Conservation (phyloP, 2,888 invertebrate genomes). For the Drosophila acutilabella region DNA sequence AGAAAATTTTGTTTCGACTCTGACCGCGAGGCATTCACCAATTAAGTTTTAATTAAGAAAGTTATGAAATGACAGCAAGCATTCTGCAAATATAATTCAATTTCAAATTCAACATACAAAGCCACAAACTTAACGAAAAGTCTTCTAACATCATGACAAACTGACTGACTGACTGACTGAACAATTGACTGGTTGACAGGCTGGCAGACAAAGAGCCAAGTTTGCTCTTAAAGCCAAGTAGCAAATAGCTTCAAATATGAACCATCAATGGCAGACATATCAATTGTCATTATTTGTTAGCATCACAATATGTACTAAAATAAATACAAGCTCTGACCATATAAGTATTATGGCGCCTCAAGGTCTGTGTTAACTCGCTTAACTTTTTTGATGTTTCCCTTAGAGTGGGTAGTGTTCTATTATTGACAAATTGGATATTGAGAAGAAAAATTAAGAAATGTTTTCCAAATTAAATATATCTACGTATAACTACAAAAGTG, state of each 20-base stretch:
- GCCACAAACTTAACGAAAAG: slow-evolving; percentile 18
- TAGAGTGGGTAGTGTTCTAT: background rate
- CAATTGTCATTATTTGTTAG: slow-evolving; percentile 65
- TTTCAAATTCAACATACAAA: slow-evolving; percentile 36
- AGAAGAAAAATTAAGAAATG: background rate
- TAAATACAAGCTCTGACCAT: slow-evolving; percentile 16
- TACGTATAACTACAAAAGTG: too few relatives aligned
- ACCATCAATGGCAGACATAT: slow-evolving; percentile 64
- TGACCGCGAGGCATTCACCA: slow-evolving; percentile 56
- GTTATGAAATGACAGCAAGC: slow-evolving; percentile 50
- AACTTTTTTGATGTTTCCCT: background rate
- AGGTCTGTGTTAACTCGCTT: slow-evolving; percentile 27
- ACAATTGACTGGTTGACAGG: background rate
- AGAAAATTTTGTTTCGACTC: slow-evolving; percentile 46
- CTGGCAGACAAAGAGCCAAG: slow-evolving; percentile 26
- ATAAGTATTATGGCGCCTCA: slow-evolving; percentile 32
- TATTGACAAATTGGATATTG: too few relatives aligned
- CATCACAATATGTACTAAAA: slow-evolving; percentile 36
- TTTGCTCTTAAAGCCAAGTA: slow-evolving; percentile 16
- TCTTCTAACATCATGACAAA: background rate
- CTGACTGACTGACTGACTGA: slow-evolving; percentile 11
- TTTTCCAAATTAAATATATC: too few relatives aligned
- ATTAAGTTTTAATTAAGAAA: slow-evolving; percentile 78
- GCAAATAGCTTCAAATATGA: slow-evolving; percentile 9
- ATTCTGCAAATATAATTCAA: slow-evolving; percentile 53